Evolutionary conservation across 2,888 invertebrate genomes (phyloP).

Genomic region (Papilio protenor): DNA sequence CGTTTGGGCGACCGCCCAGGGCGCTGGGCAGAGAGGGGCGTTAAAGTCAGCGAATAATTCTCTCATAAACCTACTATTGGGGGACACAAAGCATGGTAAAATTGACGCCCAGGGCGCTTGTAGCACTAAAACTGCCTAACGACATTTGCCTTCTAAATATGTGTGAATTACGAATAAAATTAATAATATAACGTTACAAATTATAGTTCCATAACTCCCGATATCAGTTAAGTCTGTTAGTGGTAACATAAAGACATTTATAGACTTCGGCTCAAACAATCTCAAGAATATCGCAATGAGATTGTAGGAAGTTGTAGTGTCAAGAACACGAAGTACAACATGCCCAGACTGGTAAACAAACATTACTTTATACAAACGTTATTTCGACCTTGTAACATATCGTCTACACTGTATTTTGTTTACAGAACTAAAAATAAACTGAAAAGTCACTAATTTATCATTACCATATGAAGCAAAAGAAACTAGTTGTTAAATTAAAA

Average conservation of each 20-base stretch:
- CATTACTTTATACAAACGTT: neutral
- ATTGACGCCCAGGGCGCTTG: no score
- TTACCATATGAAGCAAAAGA: no score
- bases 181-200: neutral
- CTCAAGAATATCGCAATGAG: neutral
- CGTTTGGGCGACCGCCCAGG: no score
- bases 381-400: constrained; percentile 6
- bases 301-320: neutral
- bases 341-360: constrained; percentile 5
- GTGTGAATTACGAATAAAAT: neutral
- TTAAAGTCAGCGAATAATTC: no score
- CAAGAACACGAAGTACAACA: neutral
- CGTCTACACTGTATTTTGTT: neutral
- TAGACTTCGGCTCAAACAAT: neutral
- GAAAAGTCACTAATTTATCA: no score
- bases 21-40: no score
- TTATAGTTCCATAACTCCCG: neutral
- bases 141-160: neutral
- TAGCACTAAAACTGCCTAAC: no score
- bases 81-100: no score
- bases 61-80: no score
- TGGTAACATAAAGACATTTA: neutral
- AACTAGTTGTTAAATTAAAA: no score
- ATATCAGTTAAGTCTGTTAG: neutral
- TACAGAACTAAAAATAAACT: neutral